Base-by-base conservation (phyloP, 2,113 vertebrate genomes). In the Calypte anna region DNA sequence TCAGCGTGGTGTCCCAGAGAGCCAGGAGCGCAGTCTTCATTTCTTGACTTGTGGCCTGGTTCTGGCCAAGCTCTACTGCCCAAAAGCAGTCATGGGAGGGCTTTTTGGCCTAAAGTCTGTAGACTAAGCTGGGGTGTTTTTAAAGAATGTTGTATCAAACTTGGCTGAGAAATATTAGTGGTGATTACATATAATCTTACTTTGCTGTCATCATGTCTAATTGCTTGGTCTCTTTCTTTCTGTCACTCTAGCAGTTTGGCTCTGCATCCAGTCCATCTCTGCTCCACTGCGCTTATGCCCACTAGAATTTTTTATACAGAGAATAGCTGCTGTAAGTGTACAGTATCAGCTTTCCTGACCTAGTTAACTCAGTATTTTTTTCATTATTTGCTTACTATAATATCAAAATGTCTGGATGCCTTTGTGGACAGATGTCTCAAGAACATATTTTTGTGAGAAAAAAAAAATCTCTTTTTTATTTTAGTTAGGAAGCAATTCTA, bases 381-480 rank as follows among this genome's bases (percentile, higher is more conserved):
- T 90, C 64, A 50, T 94, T 77, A 80, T 94, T 91, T 93, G 53
- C 22, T 77, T 95, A 80, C 67, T 91, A 74, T 48, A 57, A 3
- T 82, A 85, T 80, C 68, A 75, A 68, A 90, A 91, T 38, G 57
- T 83, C 76, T 90, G 38, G 72, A 38, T 78, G 64, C 72, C 89
- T 86, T 93, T 81, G 50, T 54, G 28, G 82, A 54, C 74, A 46
- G 38, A 81, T 90, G 76, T 80, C 43, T 90, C 57, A 10, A 88
- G 80, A 91, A 91, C 90, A 14, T 22, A 74, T 72, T 95, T 86
- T 64, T 91, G 24, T 93, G 82, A 90, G 79, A 90, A 91, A 88
- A 88, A 88, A 88, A 38, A 5, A 44, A 66, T 78, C 48, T 38
- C 58, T 85, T 80, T 82, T 76, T 33, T 38, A 38, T 38, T 88